Evolutionary conservation across 1,140 invertebrate genomes (phyloP), one percentile per base, ranked within the genome.

Genomic region (Aphelenchoides fujianensis): DNA sequence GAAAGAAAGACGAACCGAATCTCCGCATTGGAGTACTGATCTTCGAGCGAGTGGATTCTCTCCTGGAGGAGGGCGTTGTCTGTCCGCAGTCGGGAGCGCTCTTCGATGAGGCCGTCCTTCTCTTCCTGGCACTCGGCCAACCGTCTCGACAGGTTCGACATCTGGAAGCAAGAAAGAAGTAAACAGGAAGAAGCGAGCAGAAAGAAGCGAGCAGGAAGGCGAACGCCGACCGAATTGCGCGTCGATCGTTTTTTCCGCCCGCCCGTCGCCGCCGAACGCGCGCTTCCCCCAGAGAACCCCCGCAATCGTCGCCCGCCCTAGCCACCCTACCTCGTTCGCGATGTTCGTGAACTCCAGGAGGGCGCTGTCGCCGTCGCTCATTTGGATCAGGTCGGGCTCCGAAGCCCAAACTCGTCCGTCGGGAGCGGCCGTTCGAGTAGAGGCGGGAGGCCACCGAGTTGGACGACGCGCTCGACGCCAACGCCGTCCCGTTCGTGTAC

Each of bases 31-130:
- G 72, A 55, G 27, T 74, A 77, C 35, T 78, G 76, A 37, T 78
- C 76, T 55, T 78, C 76, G 1, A 79, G 41, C 9, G 64, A 55
- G 57, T 78, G 77, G 32, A 78, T 59, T 23, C 76, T 31, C 61
- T 78, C 76, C 59, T 78, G 76, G 12, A 78, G 73, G 41, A 78
- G n/a, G n/a, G 77, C 78, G 27, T 78, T 78, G 52, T 80, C 76
- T 12, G 77, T 77, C 55, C 72, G 30, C 3, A 78, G 69, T 48
- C 76, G 71, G 0, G 78, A 71, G 12, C 75, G 73, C 57, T 80
- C 78, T 62, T 78, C 76, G 52, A 35, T 76, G 2, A 61, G 54
- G 23, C 54, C 54, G 30, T 76, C 63, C 35, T 76, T 64, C 53
- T 68, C 54, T 30, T 76, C 75, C 32, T 76, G 75, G 23, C 79